Evolutionary conservation across 2,888 invertebrate species (phyloP).

Genomic region (Bhutanitis thaidina): DNA sequence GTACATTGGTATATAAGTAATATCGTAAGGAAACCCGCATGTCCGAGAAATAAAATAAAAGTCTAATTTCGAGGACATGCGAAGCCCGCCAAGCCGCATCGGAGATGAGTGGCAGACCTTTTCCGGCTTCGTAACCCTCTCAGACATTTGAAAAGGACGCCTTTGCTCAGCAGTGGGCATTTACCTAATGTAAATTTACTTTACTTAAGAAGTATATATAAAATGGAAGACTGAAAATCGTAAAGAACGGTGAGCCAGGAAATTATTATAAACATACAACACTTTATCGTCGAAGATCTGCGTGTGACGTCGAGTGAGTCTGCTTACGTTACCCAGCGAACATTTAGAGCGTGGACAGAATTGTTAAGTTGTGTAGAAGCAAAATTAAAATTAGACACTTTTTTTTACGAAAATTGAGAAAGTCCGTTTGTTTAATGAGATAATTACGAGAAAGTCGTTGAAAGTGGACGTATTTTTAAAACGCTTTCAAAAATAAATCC

Average conservation of each 20-base stretch:
- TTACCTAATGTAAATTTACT: too few relatives aligned
- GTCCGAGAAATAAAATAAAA: too few relatives aligned
- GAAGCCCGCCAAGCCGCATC: too few relatives aligned
- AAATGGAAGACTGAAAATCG: too few relatives aligned
- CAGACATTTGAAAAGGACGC: too few relatives aligned
- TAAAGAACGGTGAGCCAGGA: not conserved
- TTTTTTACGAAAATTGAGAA: constrained; percentile 8
- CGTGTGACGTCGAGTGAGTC: not conserved
- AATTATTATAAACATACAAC: not conserved
- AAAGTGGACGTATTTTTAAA: not conserved
- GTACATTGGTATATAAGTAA: too few relatives aligned
- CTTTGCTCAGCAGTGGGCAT: too few relatives aligned
- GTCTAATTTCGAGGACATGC: too few relatives aligned
- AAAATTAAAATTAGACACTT: constrained; percentile 6
- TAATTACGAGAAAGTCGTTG: not conserved
- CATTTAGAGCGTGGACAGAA: constrained; percentile 16
- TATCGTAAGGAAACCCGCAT: too few relatives aligned
- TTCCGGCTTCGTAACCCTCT: too few relatives aligned
- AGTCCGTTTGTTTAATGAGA: constrained; percentile 2
- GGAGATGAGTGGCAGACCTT: too few relatives aligned
- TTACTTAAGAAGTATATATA: too few relatives aligned
- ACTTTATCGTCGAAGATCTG: not conserved
- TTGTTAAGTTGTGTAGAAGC: constrained; percentile 1
- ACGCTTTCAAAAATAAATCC: not conserved
- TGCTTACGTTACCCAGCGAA: not conserved